Base-by-base conservation (phyloP, 2,113 vertebrate genomes). In the Atractosteus spatula region DNA sequence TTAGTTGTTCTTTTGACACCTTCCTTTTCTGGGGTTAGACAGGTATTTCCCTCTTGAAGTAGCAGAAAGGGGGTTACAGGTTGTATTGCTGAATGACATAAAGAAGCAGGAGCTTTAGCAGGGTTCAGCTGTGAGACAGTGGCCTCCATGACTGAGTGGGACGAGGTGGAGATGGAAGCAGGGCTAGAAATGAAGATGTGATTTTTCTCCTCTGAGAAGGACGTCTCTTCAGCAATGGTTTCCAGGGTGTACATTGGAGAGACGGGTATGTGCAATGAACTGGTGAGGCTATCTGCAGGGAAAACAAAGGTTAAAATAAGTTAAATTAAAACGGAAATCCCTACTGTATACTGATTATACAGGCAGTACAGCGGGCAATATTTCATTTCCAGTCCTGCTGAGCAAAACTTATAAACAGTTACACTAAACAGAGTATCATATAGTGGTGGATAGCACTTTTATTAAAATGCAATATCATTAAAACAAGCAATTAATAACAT, bases 211-310 rank as follows among this genome's bases (percentile, higher is more conserved):
- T 66, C 86, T 76, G 87, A 68, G 82, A 70, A 13, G 68, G 76
- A 67, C 17, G 90, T 85, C 81, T 95, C 93, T 83, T 95, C 95
- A 3, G 87, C 85, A 69, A 92, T 94, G 29, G 91, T 92, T 84
- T 92, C 91, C 82, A 95, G 89, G 84, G 88, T 87, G 84, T 86
- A 88, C 79, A 88, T 88, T 73, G 90, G 90, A 72, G 89, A 82
- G 78, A 81, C 76, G 69, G 91, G 85, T 86, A 83, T 90, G 85
- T 89, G 94, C 47, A 81, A 69, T 29, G 89, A 87, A 77, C 84
- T 79, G 79, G 75, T 84, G 79, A 79, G 83, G 85, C 74, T 41
- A 6, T 90, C 96, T 98, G 88, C 4, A 63, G 29, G 66, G 13
- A 47, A 69, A 6, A 55, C 29, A 29, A 29, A 29, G 29, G 29